phyloP scores from a whole-genome alignment of 2,797 vertebrate species.

The Potorous gilbertii region DNA sequence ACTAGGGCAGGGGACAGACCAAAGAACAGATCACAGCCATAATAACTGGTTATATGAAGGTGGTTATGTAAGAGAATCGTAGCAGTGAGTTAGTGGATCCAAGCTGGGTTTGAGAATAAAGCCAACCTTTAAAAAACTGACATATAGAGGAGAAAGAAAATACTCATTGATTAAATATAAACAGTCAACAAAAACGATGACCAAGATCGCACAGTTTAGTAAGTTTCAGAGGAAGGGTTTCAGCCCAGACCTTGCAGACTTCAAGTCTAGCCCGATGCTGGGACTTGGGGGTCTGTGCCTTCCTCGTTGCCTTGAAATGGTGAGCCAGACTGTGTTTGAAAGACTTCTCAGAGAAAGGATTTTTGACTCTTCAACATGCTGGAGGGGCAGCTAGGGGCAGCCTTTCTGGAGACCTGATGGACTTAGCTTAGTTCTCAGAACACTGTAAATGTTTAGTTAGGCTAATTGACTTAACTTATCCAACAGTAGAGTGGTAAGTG shows the following conservation, averaged over 20 bases:
- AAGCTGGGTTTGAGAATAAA: background rate
- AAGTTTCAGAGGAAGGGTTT: background rate
- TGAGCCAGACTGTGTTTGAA: conserved; percentile 20
- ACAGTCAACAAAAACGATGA: background rate
- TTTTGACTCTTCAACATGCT: background rate
- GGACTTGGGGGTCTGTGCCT: background rate
- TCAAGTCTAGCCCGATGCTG: background rate
- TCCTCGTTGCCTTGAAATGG: background rate
- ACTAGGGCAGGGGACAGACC: background rate
- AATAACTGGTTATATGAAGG: background rate
- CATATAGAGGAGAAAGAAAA: background rate
- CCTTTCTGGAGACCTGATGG: background rate
- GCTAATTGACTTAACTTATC: background rate
- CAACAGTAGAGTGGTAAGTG: background rate
- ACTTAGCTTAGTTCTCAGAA: background rate
- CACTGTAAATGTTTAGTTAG: background rate
- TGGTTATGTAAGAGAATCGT: background rate
- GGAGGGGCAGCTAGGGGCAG: background rate
- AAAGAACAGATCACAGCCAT: background rate
- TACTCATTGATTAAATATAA: background rate
- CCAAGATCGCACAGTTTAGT: background rate
- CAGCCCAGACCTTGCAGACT: background rate
- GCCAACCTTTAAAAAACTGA: background rate
- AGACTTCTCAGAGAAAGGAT: conserved; percentile 35
- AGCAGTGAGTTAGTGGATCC: background rate